These are phyloP conservation scores for Copidosoma floridanum DNA, from an alignment of 1,140 invertebrate genomes.

Conservation along the genomic window DNA sequence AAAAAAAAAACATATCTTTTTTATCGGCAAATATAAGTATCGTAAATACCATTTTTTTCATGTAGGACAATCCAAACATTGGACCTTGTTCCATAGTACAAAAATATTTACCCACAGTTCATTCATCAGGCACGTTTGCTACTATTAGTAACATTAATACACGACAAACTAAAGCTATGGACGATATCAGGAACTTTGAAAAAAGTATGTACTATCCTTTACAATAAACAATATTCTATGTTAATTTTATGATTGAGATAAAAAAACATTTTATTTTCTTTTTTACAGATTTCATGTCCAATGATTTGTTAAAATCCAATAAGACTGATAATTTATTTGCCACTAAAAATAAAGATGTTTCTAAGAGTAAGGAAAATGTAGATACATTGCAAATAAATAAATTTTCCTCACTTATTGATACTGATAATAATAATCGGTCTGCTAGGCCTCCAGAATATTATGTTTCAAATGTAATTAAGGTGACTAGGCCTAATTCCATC, in stretches of 20 bases:
- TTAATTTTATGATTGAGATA: conserved; percentile 13
- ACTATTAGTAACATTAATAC: conserved; percentile 36
- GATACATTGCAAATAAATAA: conserved; percentile 3
- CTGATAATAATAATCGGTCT: conserved; percentile 24
- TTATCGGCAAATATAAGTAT: too few species aligned
- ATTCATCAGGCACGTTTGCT: conserved; percentile 35
- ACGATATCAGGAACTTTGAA: conserved; percentile 33
- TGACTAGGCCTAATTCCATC: too few species aligned
- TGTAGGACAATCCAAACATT: conserved; percentile 33
- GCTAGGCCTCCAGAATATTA: too few species aligned
- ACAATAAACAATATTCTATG: neutral
- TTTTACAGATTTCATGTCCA: conserved; percentile 27
- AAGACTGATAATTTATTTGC: conserved; percentile 21
- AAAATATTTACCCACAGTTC: conserved; percentile 31
- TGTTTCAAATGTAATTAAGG: too few species aligned
- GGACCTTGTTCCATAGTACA: too few species aligned
- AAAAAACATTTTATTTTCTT: conserved; percentile 15
- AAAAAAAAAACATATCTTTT: too few species aligned
- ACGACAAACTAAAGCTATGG: conserved; percentile 32
- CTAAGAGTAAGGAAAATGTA: neutral
- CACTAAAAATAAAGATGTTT: neutral
- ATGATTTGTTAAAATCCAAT: conserved; percentile 22
- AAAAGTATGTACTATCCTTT: conserved; percentile 38
- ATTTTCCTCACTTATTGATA: neutral
- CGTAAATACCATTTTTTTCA: too few species aligned